Base-by-base conservation (phyloP, 2,797 vertebrate genomes). In the Hippopotamyrus pictus region DNA sequence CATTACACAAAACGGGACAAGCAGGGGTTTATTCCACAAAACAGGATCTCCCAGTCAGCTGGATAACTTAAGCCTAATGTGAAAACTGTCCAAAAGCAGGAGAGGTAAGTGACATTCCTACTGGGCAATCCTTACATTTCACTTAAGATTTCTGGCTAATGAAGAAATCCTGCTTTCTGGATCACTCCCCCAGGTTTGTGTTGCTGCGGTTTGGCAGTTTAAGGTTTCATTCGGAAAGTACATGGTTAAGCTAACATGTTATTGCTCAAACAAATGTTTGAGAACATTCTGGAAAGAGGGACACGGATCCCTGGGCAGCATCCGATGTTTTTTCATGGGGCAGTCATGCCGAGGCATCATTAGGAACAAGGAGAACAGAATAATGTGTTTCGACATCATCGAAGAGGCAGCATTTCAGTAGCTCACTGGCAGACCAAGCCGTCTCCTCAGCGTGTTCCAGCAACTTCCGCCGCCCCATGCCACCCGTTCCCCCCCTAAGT, bases 351-450 rank as follows among this genome's bases (percentile, higher is more conserved):
- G 87, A 79, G 79, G 91, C 41, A 17, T 82, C 73, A 89, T 54
- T 87, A 87, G 37, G 44, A 90, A 90, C 86, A 90, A 85, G 62
- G 86, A 90, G 89, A 85, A 91, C 88, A 91, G 90, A 91, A 88
- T 87, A 90, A 90, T 89, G 91, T 87, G 89, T 90, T 86, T 91
- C 90, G 89, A 89, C 73, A 69, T 84, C 89, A 33, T 90, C 85
- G 90, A 92, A 91, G 90, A 17, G 37, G 5, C 65, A 82, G 88
- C 19, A 89, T 88, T 62, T 53, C 69, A 57, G 22, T 9, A 29
- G 83, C 7, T 85, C 11, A 17, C 22, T 51, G 73, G 73, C 11
- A 90, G 87, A 88, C 51, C 59, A 89, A 90, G 86, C 89, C 88
- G 85, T 51, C 53, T 76, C 84, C 51, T 22, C 9, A 5, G 29